These are phyloP conservation scores for Micropoecilia bifurca DNA, from an alignment of 2,797 vertebrate genomes.

Conservation along the genomic window DNA sequence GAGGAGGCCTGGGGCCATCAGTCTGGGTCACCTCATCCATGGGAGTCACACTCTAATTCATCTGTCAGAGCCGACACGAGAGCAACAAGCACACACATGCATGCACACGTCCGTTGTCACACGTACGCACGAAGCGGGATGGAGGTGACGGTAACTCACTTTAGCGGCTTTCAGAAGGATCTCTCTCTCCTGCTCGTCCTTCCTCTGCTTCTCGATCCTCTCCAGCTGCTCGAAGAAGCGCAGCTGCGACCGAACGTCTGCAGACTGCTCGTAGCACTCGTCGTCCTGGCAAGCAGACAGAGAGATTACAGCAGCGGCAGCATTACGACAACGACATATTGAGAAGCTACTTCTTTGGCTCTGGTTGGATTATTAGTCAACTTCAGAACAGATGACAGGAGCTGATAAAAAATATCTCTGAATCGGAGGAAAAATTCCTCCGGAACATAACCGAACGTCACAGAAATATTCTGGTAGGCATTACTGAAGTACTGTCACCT, in stretches of 20 bases:
- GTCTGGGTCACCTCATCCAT: conserved; percentile 75
- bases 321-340: neutral
- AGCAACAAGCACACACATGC: conserved; percentile 47
- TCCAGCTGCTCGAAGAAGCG: conserved; percentile 92
- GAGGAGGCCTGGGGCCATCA: conserved; percentile 65
- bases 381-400: neutral
- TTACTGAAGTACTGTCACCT: neutral
- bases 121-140: conserved; percentile 19
- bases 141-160: conserved; percentile 73
- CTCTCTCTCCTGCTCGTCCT: conserved; percentile 90
- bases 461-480: neutral
- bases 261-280: conserved; percentile 85
- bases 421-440: neutral
- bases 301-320: conserved; percentile 36
- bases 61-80: conserved; percentile 61
- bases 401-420: neutral
- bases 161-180: conserved; percentile 90
- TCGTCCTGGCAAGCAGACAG: conserved; percentile 80
- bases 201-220: conserved; percentile 90
- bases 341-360: neutral
- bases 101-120: conserved; percentile 34
- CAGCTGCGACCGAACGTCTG: conserved; percentile 87
- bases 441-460: neutral
- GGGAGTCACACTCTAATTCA: conserved; percentile 75
- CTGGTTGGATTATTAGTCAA: neutral